These are phyloP conservation scores for Pelodiscus sinensis DNA, from an alignment of 2,113 vertebrate species.

Conservation along the genomic window DNA sequence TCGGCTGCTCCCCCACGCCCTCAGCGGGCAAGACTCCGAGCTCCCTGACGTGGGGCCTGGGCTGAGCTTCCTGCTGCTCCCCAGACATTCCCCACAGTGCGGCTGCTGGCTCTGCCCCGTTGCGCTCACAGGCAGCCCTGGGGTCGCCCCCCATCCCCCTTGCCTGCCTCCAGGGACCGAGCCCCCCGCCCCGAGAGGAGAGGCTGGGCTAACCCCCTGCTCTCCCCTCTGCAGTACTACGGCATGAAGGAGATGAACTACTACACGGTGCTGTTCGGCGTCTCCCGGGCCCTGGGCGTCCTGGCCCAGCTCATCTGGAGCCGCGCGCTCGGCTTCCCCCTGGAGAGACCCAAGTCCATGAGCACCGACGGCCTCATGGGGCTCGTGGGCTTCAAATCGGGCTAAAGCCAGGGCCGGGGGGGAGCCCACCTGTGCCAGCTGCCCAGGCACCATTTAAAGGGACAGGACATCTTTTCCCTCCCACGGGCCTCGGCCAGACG, in stretches of 20 bases:
- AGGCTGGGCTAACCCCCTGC: too few relatives aligned
- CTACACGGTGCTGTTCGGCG: conserved; percentile 97
- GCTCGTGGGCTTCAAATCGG: conserved; percentile 89
- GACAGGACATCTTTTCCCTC: conserved; percentile 78
- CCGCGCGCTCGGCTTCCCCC: conserved; percentile 91
- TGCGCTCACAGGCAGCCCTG: too few relatives aligned
- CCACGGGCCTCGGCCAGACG: conserved; percentile 65
- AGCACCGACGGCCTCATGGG: conserved; percentile 93
- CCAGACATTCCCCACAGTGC: too few relatives aligned
- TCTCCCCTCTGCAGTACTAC: conserved; percentile 84
- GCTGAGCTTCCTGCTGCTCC: too few relatives aligned
- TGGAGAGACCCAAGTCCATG: conserved; percentile 98
- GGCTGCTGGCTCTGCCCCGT: too few relatives aligned
- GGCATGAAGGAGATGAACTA: conserved; percentile 99
- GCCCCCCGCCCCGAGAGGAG: background rate
- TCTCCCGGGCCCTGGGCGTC: conserved; percentile 93
- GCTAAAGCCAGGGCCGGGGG: conserved; percentile 73
- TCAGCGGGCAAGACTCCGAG: background rate
- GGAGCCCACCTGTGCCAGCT: background rate
- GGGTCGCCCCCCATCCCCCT: too few relatives aligned
- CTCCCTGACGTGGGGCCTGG: too few relatives aligned
- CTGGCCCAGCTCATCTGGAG: conserved; percentile 96
- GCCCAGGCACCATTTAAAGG: conserved; percentile 68
- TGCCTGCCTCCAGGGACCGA: background rate
- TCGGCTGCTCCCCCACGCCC: too few relatives aligned